Conservation (phyloP, 64 coral and sea anemone genomes). For the Porites australiensis region DNA sequence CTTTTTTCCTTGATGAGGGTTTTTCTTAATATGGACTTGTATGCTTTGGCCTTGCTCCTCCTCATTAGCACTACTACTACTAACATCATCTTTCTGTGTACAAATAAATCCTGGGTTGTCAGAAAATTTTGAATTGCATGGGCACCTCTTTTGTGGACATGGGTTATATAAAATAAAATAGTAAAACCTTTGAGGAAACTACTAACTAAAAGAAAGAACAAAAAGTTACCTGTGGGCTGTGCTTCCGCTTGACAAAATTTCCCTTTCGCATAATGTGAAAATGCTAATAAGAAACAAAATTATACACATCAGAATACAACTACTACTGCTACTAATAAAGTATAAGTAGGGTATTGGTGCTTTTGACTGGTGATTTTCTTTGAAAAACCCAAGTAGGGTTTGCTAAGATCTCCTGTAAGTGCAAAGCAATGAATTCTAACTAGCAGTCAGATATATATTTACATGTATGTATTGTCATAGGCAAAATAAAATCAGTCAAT, state of each 20-base stretch:
- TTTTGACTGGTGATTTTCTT: no score
- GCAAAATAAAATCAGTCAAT: no score
- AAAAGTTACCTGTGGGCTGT: not conserved
- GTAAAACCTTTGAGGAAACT: no score
- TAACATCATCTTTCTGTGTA: not conserved
- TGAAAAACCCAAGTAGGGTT: no score
- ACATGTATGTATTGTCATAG: no score
- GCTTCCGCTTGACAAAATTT: slow-evolving; percentile 27
- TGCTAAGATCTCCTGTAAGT: no score
- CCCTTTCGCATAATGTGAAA: not conserved
- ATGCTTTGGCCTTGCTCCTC: not conserved
- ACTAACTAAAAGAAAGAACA: not conserved
- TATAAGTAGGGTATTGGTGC: no score
- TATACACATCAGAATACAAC: not conserved
- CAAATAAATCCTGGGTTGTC: not conserved
- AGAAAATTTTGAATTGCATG: no score
- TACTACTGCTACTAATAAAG: not conserved
- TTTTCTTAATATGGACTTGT: not conserved
- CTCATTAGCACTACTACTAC: slow-evolving; percentile 32
- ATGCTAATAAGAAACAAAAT: not conserved
- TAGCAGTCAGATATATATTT: no score
- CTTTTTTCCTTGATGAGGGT: slow-evolving; percentile 38
- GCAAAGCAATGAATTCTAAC: no score
- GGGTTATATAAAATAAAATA: no score
- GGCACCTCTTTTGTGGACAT: no score